Evolutionary conservation across 2,797 vertebrate species (phyloP).

Genomic region (Limnodromus scolopaceus): DNA sequence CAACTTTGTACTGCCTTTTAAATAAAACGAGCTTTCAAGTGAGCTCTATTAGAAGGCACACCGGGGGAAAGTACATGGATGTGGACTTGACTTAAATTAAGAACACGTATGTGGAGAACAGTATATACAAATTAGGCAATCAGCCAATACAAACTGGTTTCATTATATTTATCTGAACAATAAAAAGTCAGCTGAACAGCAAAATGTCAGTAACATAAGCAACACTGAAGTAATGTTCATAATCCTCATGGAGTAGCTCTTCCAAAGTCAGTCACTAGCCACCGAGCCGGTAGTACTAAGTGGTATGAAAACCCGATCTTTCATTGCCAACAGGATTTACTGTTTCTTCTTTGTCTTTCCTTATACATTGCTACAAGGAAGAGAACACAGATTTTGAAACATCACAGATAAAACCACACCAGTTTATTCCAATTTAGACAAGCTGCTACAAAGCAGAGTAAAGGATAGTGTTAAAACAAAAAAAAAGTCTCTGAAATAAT

Average conservation of each 20-base stretch:
- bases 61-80: not conserved
- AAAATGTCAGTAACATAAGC: not conserved
- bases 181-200: not conserved
- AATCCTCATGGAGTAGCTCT: not conserved
- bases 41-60: not conserved
- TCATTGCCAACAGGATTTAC: not conserved
- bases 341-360: not conserved
- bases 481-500: not conserved
- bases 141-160: not conserved
- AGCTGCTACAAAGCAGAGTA: not conserved
- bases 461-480: not conserved
- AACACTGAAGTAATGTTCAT: not conserved
- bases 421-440: not conserved
- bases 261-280: not conserved
- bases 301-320: not conserved
- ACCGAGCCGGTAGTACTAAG: not conserved
- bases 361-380: not conserved
- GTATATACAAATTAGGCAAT: not conserved
- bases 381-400: not conserved
- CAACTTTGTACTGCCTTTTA: not conserved
- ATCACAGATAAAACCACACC: not conserved
- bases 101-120: not conserved
- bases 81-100: not conserved
- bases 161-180: not conserved
- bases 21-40: not conserved